Percentiles rank a stretch among this genome's conserved stretches.
Conservation (phyloP, 2,113 vertebrate genomes). For the Malurus elegans region DNA sequence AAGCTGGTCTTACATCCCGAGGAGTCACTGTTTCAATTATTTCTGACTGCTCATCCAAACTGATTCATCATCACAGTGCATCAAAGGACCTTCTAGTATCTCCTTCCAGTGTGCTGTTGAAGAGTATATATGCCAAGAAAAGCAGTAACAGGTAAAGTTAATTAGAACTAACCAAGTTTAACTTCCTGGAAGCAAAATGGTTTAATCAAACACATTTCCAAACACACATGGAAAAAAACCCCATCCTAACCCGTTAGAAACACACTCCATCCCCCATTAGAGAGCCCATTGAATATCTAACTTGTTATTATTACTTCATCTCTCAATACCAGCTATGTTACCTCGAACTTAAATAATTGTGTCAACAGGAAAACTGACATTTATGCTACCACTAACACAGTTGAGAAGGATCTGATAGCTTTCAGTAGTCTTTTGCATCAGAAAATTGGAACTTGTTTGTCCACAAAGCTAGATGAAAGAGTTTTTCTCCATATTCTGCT, state of each 20-base stretch:
- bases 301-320: background rate
- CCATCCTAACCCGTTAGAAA: background rate
- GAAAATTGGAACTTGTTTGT: background rate
- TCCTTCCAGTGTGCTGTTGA: background rate
- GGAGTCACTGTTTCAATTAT: background rate
- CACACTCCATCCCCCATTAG: fast-evolving
- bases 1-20: background rate
- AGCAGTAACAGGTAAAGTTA: background rate
- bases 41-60: background rate
- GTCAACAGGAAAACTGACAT: background rate
- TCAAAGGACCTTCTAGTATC: background rate
- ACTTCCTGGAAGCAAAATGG: background rate
- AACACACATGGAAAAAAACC: fast-evolving
- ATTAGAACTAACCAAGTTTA: background rate
- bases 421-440: background rate
- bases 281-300: background rate
- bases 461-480: background rate
- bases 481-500: background rate
- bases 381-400: background rate
- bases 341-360: background rate
- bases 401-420: background rate
- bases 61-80: background rate
- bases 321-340: background rate
- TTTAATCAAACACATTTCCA: background rate
- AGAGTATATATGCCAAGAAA: background rate